Base-by-base conservation (phyloP, 2,797 vertebrate genomes). In the Catharus ustulatus region DNA sequence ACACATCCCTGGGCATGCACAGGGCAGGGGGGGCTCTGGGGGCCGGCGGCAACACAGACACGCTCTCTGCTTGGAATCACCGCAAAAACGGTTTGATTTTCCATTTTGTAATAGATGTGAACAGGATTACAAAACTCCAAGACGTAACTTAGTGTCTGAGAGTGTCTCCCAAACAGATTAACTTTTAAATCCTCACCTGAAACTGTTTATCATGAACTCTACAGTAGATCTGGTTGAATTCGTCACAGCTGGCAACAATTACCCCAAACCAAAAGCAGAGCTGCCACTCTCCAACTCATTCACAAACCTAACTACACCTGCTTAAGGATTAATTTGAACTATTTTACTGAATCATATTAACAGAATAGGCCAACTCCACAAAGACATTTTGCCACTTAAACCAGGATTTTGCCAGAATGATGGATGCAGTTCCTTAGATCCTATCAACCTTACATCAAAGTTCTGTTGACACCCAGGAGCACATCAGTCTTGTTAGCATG, bases 31-130 rank as follows among this genome's bases (percentile, higher is more conserved):
- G 24, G 59, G n/a, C 29, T 45, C 42, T 15, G 14, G 2, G 42
- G 54, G 36, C 29, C 54, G 29, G 58, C 2, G 14, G 36, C 17
- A 51, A 27, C 2, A 15, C 30, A 46, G 63, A 63, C 2, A 2
- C 7, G 1, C 13, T 38, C 43, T 49, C 46, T 49, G 66, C 71
- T 36, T n/a, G 43, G 38, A 32, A 69, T 13, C 38, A 6, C 5
- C 0, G 0, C 34, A 15, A 66, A 55, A 34, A 52, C 6, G 1
- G 43, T 13, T 13, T 3, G 4, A 49, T 71, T 72, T 62, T 20
- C 58, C 19, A 11, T 40, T 64, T 40, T 46, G 27, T 58, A 32
- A 48, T 27, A 59, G 4, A 24, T 19, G 49, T 1, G 9, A 62
- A 17, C 43, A 24, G 46, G 29, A 61, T 36, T 73, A 72, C 32